A percentile compares a stretch with the other conserved stretches of the same genome.
These are phyloP conservation scores for Pterocles orientalis DNA, from an alignment of 2,113 vertebrate genomes.

Conservation along the genomic window DNA sequence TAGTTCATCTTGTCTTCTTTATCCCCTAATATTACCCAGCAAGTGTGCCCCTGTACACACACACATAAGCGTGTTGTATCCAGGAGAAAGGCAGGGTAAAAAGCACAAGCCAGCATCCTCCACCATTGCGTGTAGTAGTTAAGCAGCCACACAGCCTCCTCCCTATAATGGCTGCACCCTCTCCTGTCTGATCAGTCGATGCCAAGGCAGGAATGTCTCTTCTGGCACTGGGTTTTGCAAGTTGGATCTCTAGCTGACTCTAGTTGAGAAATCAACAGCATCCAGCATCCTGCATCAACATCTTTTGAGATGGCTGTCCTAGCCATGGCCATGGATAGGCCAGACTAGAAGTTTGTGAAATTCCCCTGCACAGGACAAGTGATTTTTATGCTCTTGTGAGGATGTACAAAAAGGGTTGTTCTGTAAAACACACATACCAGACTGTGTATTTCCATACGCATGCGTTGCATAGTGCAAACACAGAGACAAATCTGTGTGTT, in stretches of 20 bases:
- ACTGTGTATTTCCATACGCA: background rate
- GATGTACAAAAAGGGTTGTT: background rate
- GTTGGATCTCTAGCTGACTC: background rate
- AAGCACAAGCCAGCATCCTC: rapidly evolving
- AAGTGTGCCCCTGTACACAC: background rate
- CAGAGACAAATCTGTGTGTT: background rate
- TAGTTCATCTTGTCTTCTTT: background rate
- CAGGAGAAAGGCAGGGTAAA: background rate
- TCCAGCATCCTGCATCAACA: background rate
- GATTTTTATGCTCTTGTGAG: background rate
- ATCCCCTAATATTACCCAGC: background rate
- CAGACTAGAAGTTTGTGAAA: background rate
- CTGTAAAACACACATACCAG: background rate
- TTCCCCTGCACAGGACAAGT: background rate
- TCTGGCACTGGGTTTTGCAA: background rate
- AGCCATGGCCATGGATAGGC: background rate
- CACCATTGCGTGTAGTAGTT: rapidly evolving
- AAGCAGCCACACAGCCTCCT: background rate
- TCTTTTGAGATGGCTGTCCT: background rate
- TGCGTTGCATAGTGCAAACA: background rate
- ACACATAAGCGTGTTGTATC: background rate
- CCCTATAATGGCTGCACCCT: background rate
- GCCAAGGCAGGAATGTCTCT: background rate
- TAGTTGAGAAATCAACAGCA: background rate
- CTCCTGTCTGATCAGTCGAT: background rate